phyloP scores from a whole-genome alignment of 2,888 invertebrate genomes.

The Drosophila anomalipes region DNA sequence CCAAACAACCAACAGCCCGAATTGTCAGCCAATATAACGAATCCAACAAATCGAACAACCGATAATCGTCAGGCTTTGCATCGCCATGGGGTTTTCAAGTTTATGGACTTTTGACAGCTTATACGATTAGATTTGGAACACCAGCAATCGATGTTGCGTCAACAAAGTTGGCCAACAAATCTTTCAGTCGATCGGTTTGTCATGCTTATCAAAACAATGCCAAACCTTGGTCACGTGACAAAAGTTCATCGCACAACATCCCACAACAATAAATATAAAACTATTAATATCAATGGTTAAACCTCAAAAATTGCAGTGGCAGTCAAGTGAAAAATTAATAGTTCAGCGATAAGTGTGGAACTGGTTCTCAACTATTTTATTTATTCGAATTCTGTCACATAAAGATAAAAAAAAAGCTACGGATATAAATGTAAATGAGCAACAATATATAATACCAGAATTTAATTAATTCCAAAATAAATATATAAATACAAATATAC shows the following conservation, averaged over 20 bases:
- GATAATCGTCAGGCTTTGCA: slow-evolving; percentile 20
- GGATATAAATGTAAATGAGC: background rate
- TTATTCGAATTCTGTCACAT: background rate
- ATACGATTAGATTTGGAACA: slow-evolving; percentile 44
- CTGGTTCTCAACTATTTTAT: background rate
- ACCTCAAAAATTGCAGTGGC: background rate
- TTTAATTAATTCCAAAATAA: background rate
- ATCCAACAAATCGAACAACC: slow-evolving; percentile 11
- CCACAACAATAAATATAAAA: background rate
- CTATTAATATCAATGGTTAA: background rate
- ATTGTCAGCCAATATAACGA: slow-evolving; percentile 12
- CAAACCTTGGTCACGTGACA: slow-evolving; percentile 36
- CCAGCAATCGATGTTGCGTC: slow-evolving; percentile 26
- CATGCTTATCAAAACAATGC: slow-evolving; percentile 24
- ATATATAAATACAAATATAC: background rate
- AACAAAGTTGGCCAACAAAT: slow-evolving; percentile 31
- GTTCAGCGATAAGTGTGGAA: background rate
- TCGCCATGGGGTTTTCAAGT: slow-evolving; percentile 44
- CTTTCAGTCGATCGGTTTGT: background rate
- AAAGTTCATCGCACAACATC: slow-evolving; percentile 1
- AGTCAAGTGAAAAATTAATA: background rate
- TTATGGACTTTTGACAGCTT: slow-evolving; percentile 50
- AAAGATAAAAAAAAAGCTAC: background rate
- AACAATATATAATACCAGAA: background rate
- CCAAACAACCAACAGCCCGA: background rate